Base-by-base conservation (phyloP, 2,113 vertebrate species). In the Macrotis lagotis region DNA sequence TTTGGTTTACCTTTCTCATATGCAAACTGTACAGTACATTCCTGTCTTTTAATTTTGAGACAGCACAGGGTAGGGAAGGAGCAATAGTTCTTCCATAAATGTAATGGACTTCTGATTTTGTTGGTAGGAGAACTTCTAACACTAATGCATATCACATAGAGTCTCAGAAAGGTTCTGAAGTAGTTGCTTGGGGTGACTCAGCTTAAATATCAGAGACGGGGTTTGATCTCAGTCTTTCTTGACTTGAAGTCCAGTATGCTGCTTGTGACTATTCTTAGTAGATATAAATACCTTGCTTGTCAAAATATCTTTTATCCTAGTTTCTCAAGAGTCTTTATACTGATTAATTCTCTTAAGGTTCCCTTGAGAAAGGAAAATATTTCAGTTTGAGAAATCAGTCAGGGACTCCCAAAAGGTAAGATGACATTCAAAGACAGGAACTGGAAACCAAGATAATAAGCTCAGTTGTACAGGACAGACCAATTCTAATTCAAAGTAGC, bases 301-400 rank as follows among this genome's bases (percentile, higher is more conserved):
- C 92, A 93, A 83, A 96, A 91, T n/a, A 44, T 3, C 91, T 92
- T 94, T 91, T 48, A 90, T n/a, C 7, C 14, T 11, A 94, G 92
- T 2, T 44, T 50, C 9, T 83, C 88, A 93, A 89, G 12, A 8
- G 25, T 94, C 37, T 92, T 10, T 26, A 96, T 25, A 95, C 47
- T 16, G 9, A 90, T 52, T 90, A 31, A 83, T 51, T 92, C 92
- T 51, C 88, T 74, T 48, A 48, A 52, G 16, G 26, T 93, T 90
- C 24, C 9, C 31, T 12, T 48, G 16, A 96, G 66, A 91, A 96
- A 93, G 37, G 37, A 24, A 95, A 93, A 66, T 19, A 91, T 74
- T 90, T 93, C 26, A 90, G 59, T 31, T 74, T 44, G 6, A 92
- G 48, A 94, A 94, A 94, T 91, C 90, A 95, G 51, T n/a, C 51